Base-by-base conservation (phyloP, 2,888 invertebrate genomes). In the Nesidiocoris tenuis region DNA sequence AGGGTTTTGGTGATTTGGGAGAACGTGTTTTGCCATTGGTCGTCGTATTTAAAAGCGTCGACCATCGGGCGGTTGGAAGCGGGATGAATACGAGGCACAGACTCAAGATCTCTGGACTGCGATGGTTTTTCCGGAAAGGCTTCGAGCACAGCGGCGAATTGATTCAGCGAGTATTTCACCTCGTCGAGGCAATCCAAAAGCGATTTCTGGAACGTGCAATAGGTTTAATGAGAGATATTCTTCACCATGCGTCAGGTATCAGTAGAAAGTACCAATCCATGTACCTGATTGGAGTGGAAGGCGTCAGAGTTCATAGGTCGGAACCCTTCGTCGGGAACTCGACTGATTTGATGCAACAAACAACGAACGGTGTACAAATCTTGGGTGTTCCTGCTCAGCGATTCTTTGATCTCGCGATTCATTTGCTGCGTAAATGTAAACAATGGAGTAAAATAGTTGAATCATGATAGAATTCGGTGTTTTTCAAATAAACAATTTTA, bases 121-220 rank as follows among this genome's bases (percentile, higher is more conserved):
- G 12, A 12, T 12, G 39, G 39, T 7, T 39, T 39, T 39, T 81
- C 81, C 0, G 91, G 90, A 75, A 88, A 88, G 77, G 88, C 88
- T 80, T 89, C 86, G 0, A 94, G 82, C 19, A 93, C 84, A 0
- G 91, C 83, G 75, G 85, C 84, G 80, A 91, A 89, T 82, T 95
- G 94, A 79, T 90, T 88, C 22, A 92, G 83, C 9, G 89, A 85
- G 75, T 88, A 85, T 56, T 85, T 83, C 5, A 85, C 81, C 72
- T 87, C 85, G 0, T 86, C 85, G 76, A 88, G 84, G 71, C 87
- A 83, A 65, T 86, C 84, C 56, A 83, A 85, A 0, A 90, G 82
- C 9, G 84, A 82, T 2, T 84, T 81, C 0, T 80, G 84, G 85
- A 12, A 39, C 39, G n/a, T n/a, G n/a, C n/a, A n/a, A n/a, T n/a